Evolutionary conservation across 2,888 invertebrate species (phyloP), one percentile per base, ranked within the genome.

Genomic region (Orthosia gothica): DNA sequence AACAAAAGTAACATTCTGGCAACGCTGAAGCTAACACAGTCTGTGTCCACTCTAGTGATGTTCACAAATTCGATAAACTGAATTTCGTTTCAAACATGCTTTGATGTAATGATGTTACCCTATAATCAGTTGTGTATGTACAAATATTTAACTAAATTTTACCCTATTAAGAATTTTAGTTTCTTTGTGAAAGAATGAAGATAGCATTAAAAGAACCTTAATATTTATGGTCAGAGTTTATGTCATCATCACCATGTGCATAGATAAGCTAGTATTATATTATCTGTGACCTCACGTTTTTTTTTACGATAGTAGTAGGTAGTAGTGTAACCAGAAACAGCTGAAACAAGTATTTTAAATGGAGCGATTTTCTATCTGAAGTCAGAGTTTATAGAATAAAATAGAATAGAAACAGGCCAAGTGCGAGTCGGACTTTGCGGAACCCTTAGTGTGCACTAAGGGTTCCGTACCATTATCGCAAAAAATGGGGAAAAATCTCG

Each of bases 31-130:
- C 26, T 26, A 26, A 74, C 77, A 81, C 71, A 78, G 76, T 72
- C 75, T 80, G 83, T 23, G 72, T 69, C 85, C 83, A 88, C 40
- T 72, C 50, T 69, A 88, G 40, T 57, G 74, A 52, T 63, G 66
- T 62, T 73, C n/a, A 15, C 40, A 49, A 63, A 58, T 62, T 63
- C 57, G 18, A 73, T 72, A 50, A 65, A 64, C 18, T 32, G 18
- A 54, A 54, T 20, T 79, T 61, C 7, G 45, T 64, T 47, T 63
- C 18, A 54, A 20, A 15, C 49, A 15, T 20, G 40, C 13, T 57
- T 18, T 68, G 40, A 49, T 15, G 15, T 54, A 32, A 65, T 65
- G 18, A 61, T n/a, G 18, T 49, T 26, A 32, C 9, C 23, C 3
- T 18, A 9, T 40, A 45, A 68, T 54, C n/a, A n/a, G 52, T 74